Percentiles rank a stretch among this genome's conserved stretches.
These are phyloP conservation scores for Columba guinea DNA, from an alignment of 2,797 vertebrate species.

Conservation along the genomic window DNA sequence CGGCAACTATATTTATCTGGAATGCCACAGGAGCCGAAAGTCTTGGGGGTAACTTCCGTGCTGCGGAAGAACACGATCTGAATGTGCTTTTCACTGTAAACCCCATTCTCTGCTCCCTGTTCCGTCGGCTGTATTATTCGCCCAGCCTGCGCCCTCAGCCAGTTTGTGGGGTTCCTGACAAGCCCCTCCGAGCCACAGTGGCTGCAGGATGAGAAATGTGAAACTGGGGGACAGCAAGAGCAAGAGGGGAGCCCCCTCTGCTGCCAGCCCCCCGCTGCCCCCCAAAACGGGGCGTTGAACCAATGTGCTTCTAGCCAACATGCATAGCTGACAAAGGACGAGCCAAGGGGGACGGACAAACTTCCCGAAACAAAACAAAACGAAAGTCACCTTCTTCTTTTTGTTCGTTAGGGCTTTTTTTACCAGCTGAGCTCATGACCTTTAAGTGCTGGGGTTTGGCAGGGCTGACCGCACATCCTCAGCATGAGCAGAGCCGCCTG, in stretches of 20 bases:
- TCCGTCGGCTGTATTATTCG: fast-evolving
- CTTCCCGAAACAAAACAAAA: neutral
- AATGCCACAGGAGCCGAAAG: neutral
- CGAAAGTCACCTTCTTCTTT: neutral
- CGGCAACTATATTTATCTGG: conserved; percentile 48
- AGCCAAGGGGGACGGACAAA: neutral
- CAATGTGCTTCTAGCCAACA: fast-evolving
- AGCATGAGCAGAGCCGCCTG: neutral
- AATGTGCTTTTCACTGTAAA: neutral
- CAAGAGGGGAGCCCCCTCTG: neutral
- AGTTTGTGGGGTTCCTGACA: neutral
- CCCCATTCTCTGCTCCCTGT: neutral
- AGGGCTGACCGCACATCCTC: neutral
- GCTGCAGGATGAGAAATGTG: fast-evolving
- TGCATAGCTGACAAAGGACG: neutral
- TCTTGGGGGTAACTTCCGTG: neutral
- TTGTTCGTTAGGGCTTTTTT: neutral
- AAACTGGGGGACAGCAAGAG: neutral
- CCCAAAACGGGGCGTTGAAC: neutral
- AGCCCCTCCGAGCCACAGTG: neutral
- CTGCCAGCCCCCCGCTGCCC: neutral
- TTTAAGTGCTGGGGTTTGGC: neutral
- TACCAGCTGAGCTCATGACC: neutral
- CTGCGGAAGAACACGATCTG: neutral
- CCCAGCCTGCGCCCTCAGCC: neutral